phyloP scores from a whole-genome alignment of 2,797 vertebrate genomes.

The Australoheros facetus region DNA sequence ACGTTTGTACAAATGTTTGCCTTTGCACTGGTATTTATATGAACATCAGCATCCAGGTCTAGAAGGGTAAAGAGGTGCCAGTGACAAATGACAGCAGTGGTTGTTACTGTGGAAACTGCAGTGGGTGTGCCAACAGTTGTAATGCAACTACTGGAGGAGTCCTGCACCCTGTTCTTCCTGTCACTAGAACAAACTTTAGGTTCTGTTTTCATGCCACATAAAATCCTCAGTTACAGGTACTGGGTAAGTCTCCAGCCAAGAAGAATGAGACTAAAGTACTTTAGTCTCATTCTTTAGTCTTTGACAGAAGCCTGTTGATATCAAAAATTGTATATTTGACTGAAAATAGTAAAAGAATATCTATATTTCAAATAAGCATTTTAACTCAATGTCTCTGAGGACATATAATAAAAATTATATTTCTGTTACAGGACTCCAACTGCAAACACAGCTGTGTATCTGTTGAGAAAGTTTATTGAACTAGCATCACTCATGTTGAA shows the following conservation, averaged over 20 bases:
- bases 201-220: slow-evolving; percentile 18
- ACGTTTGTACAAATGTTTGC: slow-evolving; percentile 27
- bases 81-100: slow-evolving; percentile 71
- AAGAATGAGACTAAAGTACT: slow-evolving; percentile 46
- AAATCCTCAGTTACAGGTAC: slow-evolving; percentile 16
- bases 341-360: not conserved
- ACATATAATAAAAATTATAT: not conserved
- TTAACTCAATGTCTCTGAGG: not conserved
- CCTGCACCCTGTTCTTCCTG: slow-evolving; percentile 37
- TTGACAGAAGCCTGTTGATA: slow-evolving; percentile 62
- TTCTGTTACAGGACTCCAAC: not conserved
- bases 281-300: slow-evolving; percentile 5
- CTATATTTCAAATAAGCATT: not conserved
- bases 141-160: slow-evolving; percentile 56
- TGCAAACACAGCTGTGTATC: slow-evolving; percentile 4
- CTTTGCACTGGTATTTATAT: slow-evolving; percentile 34
- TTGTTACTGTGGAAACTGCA: slow-evolving; percentile 76
- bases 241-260: not conserved
- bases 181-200: slow-evolving; percentile 31
- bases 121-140: slow-evolving; percentile 58
- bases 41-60: slow-evolving; percentile 54
- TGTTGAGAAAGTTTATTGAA: not conserved
- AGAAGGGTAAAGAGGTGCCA: slow-evolving; percentile 66
- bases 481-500: slow-evolving; percentile 11
- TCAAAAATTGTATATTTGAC: not conserved